phyloP scores from a whole-genome alignment of 2,797 vertebrate species.

The Apogon hyalosoma region DNA sequence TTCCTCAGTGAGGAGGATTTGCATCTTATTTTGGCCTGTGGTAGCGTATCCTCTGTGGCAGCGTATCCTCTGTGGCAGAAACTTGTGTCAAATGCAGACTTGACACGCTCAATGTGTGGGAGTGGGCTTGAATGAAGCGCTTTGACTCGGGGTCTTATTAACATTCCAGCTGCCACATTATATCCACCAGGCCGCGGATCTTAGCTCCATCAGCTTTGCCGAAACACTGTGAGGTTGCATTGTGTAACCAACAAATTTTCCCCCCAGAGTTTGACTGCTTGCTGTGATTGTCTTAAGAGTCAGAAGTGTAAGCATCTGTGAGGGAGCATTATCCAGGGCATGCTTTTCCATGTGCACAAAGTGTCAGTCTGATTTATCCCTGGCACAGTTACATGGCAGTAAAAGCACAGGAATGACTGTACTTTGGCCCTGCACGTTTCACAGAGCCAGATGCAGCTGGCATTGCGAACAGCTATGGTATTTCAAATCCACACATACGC shows the following conservation, averaged over 20 bases:
- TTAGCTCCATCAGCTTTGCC: constrained; percentile 6
- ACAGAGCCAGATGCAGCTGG: constrained; percentile 29
- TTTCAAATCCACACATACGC: constrained; percentile 1
- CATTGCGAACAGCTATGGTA: neutral
- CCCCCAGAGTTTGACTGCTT: neutral
- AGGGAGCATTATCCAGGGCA: neutral
- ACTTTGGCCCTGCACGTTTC: constrained; percentile 3
- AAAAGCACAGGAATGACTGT: constrained; percentile 1
- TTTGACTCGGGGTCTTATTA: constrained; percentile 51
- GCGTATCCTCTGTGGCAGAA: constrained; percentile 11
- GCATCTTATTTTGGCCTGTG: constrained; percentile 21
- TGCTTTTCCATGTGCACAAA: neutral
- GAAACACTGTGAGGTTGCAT: constrained; percentile 9
- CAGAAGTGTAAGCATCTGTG: neutral
- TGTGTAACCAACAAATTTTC: constrained; percentile 12
- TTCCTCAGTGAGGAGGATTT: neutral
- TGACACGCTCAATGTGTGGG: constrained; percentile 34
- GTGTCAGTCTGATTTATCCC: constrained; percentile 13
- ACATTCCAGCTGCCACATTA: constrained; percentile 64
- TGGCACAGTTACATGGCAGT: constrained; percentile 6
- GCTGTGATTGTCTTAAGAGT: constrained; percentile 15
- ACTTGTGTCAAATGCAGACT: constrained; percentile 26
- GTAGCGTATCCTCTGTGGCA: constrained; percentile 8
- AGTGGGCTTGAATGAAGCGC: constrained; percentile 32
- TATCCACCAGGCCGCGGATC: constrained; percentile 18